These are phyloP conservation scores for Poicephalus gulielmi DNA, from an alignment of 2,113 vertebrate genomes.

Conservation along the genomic window DNA sequence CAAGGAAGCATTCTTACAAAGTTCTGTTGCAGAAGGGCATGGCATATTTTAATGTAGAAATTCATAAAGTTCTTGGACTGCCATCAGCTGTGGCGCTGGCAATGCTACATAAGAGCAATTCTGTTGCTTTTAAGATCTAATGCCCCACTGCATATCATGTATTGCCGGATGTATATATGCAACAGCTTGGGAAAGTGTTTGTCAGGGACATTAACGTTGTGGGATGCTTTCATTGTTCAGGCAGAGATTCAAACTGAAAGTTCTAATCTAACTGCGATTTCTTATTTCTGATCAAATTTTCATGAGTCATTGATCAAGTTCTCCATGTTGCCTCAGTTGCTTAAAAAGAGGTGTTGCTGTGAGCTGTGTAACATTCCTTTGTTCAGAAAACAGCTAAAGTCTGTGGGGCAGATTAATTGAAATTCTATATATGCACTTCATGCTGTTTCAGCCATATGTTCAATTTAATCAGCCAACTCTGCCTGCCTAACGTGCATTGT, in stretches of 20 bases:
- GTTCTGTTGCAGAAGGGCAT: not conserved
- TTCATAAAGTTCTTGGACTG: not conserved
- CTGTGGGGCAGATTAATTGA: not conserved
- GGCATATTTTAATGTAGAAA: not conserved
- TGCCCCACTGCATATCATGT: not conserved
- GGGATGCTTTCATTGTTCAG: not conserved
- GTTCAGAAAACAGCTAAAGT: not conserved
- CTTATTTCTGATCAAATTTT: not conserved
- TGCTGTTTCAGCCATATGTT: not conserved
- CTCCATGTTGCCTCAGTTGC: not conserved
- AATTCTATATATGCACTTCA: not conserved
- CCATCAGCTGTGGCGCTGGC: not conserved
- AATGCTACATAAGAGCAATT: not conserved
- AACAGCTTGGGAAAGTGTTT: not conserved
- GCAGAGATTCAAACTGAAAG: not conserved
- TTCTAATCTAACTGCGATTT: not conserved
- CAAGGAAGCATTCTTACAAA: not conserved
- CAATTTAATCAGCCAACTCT: not conserved
- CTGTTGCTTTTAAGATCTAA: not conserved
- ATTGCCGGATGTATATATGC: not conserved
- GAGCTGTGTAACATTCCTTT: not conserved
- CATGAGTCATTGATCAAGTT: not conserved
- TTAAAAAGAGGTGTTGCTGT: not conserved
- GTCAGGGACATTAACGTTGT: rapidly evolving
- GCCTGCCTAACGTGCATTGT: not conserved